These are phyloP conservation scores for Crocodylus rhombifer DNA, from an alignment of 2,797 vertebrate species.

Conservation along the genomic window DNA sequence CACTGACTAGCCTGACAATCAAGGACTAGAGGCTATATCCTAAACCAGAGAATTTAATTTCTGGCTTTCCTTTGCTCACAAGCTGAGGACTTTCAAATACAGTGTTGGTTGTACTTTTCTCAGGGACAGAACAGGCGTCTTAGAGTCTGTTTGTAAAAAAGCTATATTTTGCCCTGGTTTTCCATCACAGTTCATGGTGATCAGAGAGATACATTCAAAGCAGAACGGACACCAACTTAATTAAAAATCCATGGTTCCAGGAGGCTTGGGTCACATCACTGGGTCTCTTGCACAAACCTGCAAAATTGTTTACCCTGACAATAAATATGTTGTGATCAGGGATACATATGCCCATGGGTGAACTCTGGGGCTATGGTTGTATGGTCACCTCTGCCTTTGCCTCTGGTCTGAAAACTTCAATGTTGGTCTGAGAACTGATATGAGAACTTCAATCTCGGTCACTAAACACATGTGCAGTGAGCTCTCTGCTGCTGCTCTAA, in stretches of 20 bases:
- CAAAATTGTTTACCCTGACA: neutral
- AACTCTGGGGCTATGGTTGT: no score
- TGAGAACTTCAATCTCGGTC: no score
- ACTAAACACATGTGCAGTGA: no score
- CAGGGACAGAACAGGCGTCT: neutral
- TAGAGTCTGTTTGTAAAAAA: neutral
- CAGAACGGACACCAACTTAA: neutral
- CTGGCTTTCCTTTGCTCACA: neutral
- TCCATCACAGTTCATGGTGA: slow-evolving; percentile 10
- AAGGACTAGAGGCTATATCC: neutral
- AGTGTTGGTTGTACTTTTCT: slow-evolving; percentile 14
- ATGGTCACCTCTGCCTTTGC: no score
- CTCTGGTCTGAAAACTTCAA: no score
- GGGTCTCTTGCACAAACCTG: no score
- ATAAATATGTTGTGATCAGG: neutral
- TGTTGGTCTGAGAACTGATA: no score
- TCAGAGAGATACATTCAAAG: neutral
- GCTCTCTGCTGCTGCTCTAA: no score
- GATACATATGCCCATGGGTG: neutral
- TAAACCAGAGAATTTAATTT: neutral
- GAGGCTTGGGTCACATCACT: no score
- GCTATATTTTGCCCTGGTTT: slow-evolving; percentile 35
- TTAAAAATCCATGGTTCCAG: no score
- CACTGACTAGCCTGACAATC: neutral
- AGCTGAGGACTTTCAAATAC: neutral